Conservation (phyloP, 2,113 vertebrate species). For the Eonycteris spelaea region DNA sequence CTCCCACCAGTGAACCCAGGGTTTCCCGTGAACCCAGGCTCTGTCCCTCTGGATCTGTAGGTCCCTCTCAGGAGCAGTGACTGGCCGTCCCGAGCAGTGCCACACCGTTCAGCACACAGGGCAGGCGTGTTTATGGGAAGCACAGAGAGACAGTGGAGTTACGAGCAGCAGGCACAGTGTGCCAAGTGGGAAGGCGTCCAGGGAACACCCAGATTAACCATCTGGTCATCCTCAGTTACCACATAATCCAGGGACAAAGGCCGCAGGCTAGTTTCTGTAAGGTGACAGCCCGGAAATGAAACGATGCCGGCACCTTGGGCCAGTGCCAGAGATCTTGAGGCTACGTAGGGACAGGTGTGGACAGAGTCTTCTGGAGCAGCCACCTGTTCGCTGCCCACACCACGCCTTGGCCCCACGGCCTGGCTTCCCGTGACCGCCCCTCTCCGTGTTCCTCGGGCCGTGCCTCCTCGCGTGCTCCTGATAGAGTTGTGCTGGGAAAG, state of each 20-base stretch:
- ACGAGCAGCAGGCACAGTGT: too few species aligned
- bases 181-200: neutral
- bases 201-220: neutral
- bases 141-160: accelerated
- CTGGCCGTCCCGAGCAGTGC: neutral
- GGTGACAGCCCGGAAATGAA: accelerated
- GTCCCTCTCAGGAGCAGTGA: neutral
- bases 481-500: neutral
- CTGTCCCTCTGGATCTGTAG: neutral
- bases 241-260: neutral
- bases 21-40: neutral
- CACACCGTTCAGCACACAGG: accelerated
- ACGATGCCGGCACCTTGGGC: neutral
- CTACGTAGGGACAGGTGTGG: accelerated
- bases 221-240: neutral
- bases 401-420: too few species aligned
- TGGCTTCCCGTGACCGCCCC: neutral
- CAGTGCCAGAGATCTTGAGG: neutral
- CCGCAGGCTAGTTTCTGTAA: accelerated
- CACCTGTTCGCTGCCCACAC: accelerated
- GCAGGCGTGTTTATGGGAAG: neutral
- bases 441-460: neutral
- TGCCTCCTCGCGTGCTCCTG: accelerated
- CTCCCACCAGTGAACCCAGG: neutral
- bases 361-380: neutral